Percentiles rank a stretch among this genome's conserved stretches.
Conservation (phyloP, 2,797 vertebrate species). For the Onychomys torridus region DNA sequence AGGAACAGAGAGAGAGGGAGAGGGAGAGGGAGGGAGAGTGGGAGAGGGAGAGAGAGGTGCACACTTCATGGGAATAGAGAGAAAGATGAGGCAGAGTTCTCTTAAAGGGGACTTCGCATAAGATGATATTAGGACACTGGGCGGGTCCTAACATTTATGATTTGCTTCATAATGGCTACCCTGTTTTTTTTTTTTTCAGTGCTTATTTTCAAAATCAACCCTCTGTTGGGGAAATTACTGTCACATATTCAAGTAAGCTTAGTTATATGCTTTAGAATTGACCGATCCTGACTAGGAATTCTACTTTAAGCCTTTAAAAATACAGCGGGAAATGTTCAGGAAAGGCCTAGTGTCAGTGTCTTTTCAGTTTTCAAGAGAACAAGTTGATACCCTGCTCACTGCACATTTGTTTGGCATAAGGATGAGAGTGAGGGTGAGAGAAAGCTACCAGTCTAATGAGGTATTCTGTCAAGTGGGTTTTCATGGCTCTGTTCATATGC, state of each 20-base stretch:
- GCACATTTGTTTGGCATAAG: neutral
- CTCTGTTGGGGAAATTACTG: neutral
- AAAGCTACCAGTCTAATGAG: neutral
- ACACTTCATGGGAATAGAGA: too few relatives aligned
- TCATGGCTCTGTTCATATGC: neutral
- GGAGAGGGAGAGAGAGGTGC: too few relatives aligned
- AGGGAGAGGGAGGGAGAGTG: too few relatives aligned
- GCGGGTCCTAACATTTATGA: too few relatives aligned
- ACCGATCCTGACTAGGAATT: neutral
- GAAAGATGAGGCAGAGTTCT: too few relatives aligned
- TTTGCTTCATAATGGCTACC: too few relatives aligned
- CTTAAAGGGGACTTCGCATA: too few relatives aligned
- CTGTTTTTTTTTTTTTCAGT: neutral
- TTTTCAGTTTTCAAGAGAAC: constrained; percentile 36
- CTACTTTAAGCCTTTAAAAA: constrained; percentile 16
- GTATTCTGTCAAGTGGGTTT: neutral
- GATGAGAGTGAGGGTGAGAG: neutral
- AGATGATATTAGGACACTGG: too few relatives aligned
- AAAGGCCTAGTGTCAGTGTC: neutral
- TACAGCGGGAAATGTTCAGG: neutral
- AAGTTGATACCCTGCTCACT: neutral
- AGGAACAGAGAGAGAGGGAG: too few relatives aligned
- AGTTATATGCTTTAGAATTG: neutral
- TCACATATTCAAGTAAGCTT: neutral
- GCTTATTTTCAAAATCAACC: constrained; percentile 51